Evolutionary conservation across 2,113 vertebrate genomes (phyloP).

Genomic region (Sminthopsis crassicaudata): DNA sequence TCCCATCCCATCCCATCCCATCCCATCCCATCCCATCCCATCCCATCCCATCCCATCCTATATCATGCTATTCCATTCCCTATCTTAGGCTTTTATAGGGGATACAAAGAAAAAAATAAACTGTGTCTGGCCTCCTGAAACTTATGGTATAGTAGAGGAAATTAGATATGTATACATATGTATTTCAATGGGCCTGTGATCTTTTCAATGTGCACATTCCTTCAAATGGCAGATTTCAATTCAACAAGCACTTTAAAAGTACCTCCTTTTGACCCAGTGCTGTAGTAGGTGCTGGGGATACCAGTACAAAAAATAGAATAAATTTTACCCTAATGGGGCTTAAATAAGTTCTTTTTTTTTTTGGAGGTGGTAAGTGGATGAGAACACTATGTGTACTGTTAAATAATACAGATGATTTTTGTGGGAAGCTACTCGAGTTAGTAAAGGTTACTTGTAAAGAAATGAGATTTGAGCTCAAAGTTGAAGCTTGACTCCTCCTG

Average conservation of each 20-base stretch:
- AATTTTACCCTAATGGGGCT: neutral
- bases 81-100: neutral
- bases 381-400: neutral
- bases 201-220: neutral
- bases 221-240: neutral
- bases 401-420: neutral
- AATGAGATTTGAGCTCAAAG: no score
- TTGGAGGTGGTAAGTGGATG: neutral
- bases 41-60: no score
- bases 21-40: no score
- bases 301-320: neutral
- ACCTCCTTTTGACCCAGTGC: neutral
- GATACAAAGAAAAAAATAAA: neutral
- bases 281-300: neutral
- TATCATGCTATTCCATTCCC: neutral
- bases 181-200: neutral
- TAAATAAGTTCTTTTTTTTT: neutral
- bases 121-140: neutral
- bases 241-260: neutral
- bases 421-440: no score
- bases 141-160: neutral
- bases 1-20: no score
- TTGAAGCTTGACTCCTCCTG: no score
- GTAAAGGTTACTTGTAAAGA: no score
- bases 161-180: neutral